Evolutionary conservation across 2,888 invertebrate species (phyloP), one percentile per base, ranked within the genome.

Genomic region (Melipona bicolor): DNA sequence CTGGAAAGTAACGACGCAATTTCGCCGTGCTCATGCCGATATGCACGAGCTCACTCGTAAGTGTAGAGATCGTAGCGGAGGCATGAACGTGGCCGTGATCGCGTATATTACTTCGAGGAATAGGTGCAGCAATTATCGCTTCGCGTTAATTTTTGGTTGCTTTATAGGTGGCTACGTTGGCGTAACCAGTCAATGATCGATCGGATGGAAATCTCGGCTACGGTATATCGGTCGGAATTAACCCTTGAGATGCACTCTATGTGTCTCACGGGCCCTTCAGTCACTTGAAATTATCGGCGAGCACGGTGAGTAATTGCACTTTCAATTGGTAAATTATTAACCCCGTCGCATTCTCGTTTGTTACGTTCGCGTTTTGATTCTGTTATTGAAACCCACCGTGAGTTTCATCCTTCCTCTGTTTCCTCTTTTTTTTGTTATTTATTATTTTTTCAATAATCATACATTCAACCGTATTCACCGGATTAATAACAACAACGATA

Each of bases 241-340:
- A 85, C 85, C 76, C 85, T 86, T 81, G 78, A 81, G 85, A 50
- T 85, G 54, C 61, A 70, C 75, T 49, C 11, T n/a, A 62, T 73
- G 73, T 85, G 78, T 85, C 85, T 85, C 85, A 70, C 70, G 85
- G 85, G 79, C 84, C 80, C 85, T 83, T 87, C 83, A 81, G 78
- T 88, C 83, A 80, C 87, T 85, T 78, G 85, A 81, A 89, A 88
- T 88, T 84, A 83, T 88, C 81, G 87, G 61, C 64, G 85, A 76
- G 62, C 61, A 70, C 80, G 80, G 83, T 88, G 86, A 86, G 80
- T 88, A 89, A 89, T 88, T 89, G 88, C 88, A 89, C 88, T 84
- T 88, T 81, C 84, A 84, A 87, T 87, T 81, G 76, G 69, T 84
- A 85, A 79, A 84, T 86, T 81, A 84, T 84, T 84, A 84, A 85